Conservation (phyloP, 2,888 invertebrate species). For the Seira ritae region DNA sequence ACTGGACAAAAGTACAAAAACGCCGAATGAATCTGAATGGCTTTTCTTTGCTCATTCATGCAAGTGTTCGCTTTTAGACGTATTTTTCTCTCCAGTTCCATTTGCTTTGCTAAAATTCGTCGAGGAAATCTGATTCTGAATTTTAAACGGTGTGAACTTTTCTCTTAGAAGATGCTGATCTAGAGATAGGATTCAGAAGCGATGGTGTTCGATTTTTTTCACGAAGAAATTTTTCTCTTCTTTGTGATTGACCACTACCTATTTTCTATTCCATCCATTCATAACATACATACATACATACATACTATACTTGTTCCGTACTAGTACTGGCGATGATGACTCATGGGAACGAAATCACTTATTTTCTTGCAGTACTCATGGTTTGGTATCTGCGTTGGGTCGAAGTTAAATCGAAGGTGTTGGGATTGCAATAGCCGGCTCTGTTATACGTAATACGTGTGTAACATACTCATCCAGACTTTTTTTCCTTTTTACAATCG, state of each 20-base stretch:
- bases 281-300: too few species aligned
- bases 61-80: not conserved
- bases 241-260: not conserved
- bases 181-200: not conserved
- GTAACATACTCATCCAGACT: not conserved
- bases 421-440: too few species aligned
- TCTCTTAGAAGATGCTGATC: conserved; percentile 20
- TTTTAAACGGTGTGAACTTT: conserved; percentile 22
- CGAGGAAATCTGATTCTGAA: not conserved
- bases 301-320: too few species aligned
- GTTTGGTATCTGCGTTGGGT: not conserved
- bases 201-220: not conserved
- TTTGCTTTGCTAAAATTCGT: not conserved
- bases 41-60: not conserved
- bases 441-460: too few species aligned
- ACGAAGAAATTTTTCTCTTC: not conserved
- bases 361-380: not conserved
- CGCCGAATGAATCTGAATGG: not conserved
- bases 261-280: not conserved
- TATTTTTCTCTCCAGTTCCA: not conserved
- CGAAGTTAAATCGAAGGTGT: not conserved
- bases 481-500: too few species aligned
- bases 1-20: not conserved
- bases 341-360: not conserved
- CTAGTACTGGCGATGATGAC: not conserved